Conservation (phyloP, 2,797 vertebrate genomes). For the Luscinia megarhynchos region DNA sequence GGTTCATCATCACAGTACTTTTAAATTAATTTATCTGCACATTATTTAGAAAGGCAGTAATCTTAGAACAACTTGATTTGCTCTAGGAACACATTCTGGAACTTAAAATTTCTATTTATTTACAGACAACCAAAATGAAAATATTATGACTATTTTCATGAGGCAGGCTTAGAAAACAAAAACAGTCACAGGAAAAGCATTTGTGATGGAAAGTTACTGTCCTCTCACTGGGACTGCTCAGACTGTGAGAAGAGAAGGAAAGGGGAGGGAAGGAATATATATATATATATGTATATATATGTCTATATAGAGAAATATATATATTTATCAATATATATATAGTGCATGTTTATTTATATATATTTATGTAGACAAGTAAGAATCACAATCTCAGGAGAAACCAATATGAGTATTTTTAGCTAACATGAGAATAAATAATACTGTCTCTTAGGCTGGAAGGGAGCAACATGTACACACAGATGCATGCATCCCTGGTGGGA, state of each 20-base stretch:
- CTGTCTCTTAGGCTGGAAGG: not conserved
- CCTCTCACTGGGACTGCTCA: not conserved
- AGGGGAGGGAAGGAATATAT: not conserved
- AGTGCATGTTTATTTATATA: not conserved
- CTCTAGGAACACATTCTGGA: not conserved
- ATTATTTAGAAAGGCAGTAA: not conserved
- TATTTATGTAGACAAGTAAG: not conserved
- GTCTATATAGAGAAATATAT: not conserved
- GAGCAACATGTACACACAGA: not conserved
- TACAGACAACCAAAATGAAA: conserved; percentile 40
- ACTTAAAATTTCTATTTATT: conserved; percentile 39
- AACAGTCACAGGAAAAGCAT: conserved; percentile 18
- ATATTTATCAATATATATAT: not conserved
- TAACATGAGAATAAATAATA: not conserved
- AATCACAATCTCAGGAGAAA: not conserved
- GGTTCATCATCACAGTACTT: not conserved
- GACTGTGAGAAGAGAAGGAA: not conserved
- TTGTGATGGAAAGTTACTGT: conserved; percentile 38
- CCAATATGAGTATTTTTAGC: not conserved
- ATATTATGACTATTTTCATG: conserved; percentile 47
- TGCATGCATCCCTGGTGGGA: accelerated
- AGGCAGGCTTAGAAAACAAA: conserved; percentile 34
- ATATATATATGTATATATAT: accelerated
- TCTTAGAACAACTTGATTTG: not conserved
- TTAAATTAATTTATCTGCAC: not conserved